These are phyloP conservation scores for Enteromius afrohamiltoni DNA, from an alignment of 2,797 vertebrate species.

Conservation along the genomic window DNA sequence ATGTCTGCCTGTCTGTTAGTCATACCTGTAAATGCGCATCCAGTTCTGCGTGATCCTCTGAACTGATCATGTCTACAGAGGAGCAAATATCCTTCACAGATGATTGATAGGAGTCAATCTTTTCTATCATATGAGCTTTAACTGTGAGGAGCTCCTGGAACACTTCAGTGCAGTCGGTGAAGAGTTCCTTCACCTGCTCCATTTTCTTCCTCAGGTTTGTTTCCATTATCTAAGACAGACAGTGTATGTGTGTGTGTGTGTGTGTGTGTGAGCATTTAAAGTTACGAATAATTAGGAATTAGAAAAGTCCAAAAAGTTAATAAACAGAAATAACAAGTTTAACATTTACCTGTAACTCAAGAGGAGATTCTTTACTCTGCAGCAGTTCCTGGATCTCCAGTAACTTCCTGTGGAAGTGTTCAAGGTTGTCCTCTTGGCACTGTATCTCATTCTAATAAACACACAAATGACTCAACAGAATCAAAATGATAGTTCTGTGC, in stretches of 20 bases:
- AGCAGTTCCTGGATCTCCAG: conserved; percentile 88
- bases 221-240: conserved; percentile 75
- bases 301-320: not conserved
- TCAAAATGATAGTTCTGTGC: not conserved
- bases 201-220: conserved; percentile 78
- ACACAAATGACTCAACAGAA: not conserved
- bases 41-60: conserved; percentile 55
- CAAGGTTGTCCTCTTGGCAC: conserved; percentile 81
- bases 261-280: not conserved
- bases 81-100: conserved; percentile 69
- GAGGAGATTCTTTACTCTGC: conserved; percentile 84
- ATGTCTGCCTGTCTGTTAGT: not conserved
- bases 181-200: conserved; percentile 81
- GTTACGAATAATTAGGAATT: not conserved
- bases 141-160: conserved; percentile 77
- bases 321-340: not conserved
- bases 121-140: conserved; percentile 74
- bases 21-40: conserved; percentile 69
- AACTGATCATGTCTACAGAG: conserved; percentile 62
- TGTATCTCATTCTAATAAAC: conserved; percentile 82
- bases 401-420: conserved; percentile 84
- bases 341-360: conserved; percentile 89
- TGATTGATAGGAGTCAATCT: conserved; percentile 67
- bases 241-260: not conserved
- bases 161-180: conserved; percentile 75